phyloP scores from a whole-genome alignment of 2,113 vertebrate genomes.

The Ophthalmolycus amberensis region DNA sequence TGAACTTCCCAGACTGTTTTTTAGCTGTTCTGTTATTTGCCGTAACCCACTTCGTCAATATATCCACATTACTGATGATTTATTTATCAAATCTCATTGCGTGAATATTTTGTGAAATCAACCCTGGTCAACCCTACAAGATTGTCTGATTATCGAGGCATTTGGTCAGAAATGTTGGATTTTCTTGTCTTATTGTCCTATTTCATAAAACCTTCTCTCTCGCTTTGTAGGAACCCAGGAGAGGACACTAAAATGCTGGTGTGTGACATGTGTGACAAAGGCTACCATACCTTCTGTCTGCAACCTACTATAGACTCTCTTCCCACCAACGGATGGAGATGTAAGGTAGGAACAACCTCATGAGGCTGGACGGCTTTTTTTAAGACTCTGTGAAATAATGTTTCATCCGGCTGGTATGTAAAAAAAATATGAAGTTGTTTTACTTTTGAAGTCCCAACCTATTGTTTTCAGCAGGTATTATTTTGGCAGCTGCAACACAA shows the following conservation, averaged over 20 bases:
- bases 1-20: background rate
- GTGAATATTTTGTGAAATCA: background rate
- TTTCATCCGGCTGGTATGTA: background rate
- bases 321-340: constrained; percentile 98
- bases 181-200: background rate
- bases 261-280: constrained; percentile 98
- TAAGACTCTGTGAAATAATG: background rate
- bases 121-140: background rate
- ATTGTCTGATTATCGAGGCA: background rate
- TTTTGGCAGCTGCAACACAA: background rate
- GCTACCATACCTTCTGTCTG: constrained; percentile 98
- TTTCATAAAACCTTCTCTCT: background rate
- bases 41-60: background rate
- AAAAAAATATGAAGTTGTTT: background rate
- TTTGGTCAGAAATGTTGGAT: background rate
- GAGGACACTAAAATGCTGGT: constrained; percentile 99
- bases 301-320: constrained; percentile 96
- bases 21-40: background rate
- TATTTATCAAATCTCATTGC: background rate
- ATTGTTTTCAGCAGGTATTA: background rate
- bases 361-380: background rate
- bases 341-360: constrained; percentile 88
- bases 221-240: constrained; percentile 90
- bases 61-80: background rate
- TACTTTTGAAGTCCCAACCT: background rate